Evolutionary conservation across 2,113 vertebrate species (phyloP), one percentile per base, ranked within the genome.

Genomic region (Murina feae): DNA sequence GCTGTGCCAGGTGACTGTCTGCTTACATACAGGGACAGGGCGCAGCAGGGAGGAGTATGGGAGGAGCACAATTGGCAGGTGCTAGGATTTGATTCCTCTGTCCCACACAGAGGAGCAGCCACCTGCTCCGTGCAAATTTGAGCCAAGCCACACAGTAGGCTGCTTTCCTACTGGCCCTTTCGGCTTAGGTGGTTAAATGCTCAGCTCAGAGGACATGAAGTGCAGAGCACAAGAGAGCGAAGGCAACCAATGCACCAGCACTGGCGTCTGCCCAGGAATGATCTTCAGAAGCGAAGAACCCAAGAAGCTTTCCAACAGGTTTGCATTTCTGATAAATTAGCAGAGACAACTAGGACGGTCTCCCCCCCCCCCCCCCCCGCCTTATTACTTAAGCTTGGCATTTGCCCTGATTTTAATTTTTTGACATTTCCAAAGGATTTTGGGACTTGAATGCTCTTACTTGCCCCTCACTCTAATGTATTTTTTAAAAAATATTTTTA

Each of bases 401-500:
- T 90, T 94, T 90, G 89, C 69, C 94, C 89, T 89, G 93, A 79
- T 91, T 94, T 95, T 93, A 74, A 92, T 88, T 95, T 86, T 86
- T 78, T 95, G 92, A 97, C 83, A 89, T 96, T 95, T 91, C 83
- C 86, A 94, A 95, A 92, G 83, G 49, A 90, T 86, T 44, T 51
- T 75, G 95, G 95, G 91, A 75, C 66, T 86, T 42, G 85, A 49
- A 53, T 92, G 28, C 47, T 72, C 53, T 76, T 49, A 20, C 37
- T 42, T 1, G 42, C 25, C 79, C 32, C 47, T 35, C 0, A 17
- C 2, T 51, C 53, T 78, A 23, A 65, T 68, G 81, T 90, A 23
- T 55, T 10, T 58, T 25, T 58, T 25, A 25, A 60, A 44, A 44
- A 44, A 44, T 55, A 25, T 58, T 58, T 25, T 58, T 25, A 58